Conservation (phyloP, 1,140 invertebrate genomes). For the Mylabris phalerata region DNA sequence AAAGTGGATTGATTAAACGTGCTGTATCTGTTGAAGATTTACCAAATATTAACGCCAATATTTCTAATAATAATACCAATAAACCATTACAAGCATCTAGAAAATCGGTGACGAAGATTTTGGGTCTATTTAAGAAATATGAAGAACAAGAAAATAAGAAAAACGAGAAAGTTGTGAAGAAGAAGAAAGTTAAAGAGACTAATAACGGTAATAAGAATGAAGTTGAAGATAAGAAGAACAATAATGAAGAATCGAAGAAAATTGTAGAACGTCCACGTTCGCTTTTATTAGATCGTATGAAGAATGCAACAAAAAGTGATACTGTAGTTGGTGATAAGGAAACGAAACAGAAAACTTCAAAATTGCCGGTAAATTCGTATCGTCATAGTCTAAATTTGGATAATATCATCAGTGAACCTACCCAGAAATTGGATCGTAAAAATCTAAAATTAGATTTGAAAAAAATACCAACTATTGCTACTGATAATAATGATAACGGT, state of each 20-base stretch:
- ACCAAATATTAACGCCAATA: slow-evolving; percentile 35
- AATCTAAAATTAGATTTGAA: slow-evolving; percentile 63
- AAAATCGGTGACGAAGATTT: slow-evolving; percentile 58
- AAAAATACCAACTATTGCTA: slow-evolving; percentile 42
- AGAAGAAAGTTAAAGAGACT: slow-evolving; percentile 17
- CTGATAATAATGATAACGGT: slow-evolving; percentile 34
- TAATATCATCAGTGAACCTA: slow-evolving; percentile 18
- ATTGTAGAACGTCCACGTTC: slow-evolving; percentile 30
- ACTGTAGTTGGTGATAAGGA: slow-evolving; percentile 16
- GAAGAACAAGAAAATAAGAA: slow-evolving; percentile 48
- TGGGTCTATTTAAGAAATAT: slow-evolving; percentile 65
- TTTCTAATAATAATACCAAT: slow-evolving; percentile 25
- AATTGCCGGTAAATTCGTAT: slow-evolving; percentile 35
- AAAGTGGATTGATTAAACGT: slow-evolving; percentile 56
- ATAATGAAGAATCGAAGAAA: slow-evolving; percentile 11
- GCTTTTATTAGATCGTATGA: slow-evolving; percentile 27
- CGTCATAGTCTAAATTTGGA: slow-evolving; percentile 36
- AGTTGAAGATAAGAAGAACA: slow-evolving; percentile 3
- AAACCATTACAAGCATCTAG: slow-evolving; percentile 41
- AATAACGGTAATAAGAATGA: slow-evolving; percentile 2
- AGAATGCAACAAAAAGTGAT: slow-evolving; percentile 20
- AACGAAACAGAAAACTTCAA: slow-evolving; percentile 29
- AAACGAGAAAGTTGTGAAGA: slow-evolving; percentile 31
- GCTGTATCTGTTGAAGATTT: slow-evolving; percentile 63
- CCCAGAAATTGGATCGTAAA: slow-evolving; percentile 38